Percentiles rank a stretch among this genome's conserved stretches.
phyloP scores from a whole-genome alignment of 2,888 invertebrate species.

The Amblyteles armatorius region DNA sequence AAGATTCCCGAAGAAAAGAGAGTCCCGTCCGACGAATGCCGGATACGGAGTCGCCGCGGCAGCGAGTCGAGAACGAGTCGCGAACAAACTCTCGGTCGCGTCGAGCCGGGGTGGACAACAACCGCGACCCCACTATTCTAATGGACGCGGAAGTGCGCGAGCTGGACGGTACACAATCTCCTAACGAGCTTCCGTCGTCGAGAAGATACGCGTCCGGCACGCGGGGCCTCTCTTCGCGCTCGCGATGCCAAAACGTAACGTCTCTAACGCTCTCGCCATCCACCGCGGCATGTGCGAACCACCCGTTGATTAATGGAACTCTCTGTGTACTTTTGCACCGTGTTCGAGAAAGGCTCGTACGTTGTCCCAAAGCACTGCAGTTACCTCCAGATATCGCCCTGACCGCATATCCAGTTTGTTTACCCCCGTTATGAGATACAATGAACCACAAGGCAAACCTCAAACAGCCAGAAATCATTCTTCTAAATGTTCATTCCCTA shows the following conservation, averaged over 20 bases:
- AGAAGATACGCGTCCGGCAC: conserved; percentile 39
- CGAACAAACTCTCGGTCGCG: not conserved
- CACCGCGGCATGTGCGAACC: not conserved
- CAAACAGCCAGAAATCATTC: conserved; percentile 33
- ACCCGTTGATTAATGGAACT: conserved; percentile 60
- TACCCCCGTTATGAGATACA: conserved; percentile 34
- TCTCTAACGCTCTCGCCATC: conserved; percentile 24
- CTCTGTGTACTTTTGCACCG: conserved; percentile 23
- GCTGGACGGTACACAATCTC: conserved; percentile 51
- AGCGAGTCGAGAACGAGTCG: not conserved
- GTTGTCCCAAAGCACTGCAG: not conserved
- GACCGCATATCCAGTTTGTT: conserved; percentile 57
- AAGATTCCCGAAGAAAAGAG: not conserved
- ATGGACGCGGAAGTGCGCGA: conserved; percentile 76
- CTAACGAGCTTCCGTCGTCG: conserved; percentile 71
- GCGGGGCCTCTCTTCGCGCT: conserved; percentile 25
- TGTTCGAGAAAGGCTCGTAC: conserved; percentile 22
- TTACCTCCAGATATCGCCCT: conserved; percentile 4
- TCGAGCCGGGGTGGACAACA: conserved; percentile 2
- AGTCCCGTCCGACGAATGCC: not conserved
- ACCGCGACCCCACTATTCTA: conserved; percentile 73
- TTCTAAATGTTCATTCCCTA: not conserved
- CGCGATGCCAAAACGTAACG: conserved; percentile 57
- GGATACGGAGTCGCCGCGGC: conserved; percentile 43
- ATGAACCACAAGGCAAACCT: not conserved